Evolutionary conservation across 1,140 invertebrate species (phyloP).

Genomic region (Acromyrmex echinatior): DNA sequence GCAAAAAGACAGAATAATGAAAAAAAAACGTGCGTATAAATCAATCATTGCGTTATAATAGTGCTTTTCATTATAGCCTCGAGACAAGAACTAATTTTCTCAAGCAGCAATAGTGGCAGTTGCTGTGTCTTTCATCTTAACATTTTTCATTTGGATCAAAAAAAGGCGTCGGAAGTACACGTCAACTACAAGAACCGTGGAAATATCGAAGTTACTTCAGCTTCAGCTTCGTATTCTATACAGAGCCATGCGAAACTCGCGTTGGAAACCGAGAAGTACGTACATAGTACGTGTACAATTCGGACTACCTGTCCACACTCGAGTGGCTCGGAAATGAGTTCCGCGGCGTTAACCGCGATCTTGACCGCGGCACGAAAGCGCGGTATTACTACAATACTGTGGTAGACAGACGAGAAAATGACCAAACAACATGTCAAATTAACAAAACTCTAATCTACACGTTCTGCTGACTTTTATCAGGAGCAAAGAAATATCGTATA

Average conservation of each 20-base stretch:
- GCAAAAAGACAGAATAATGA: not conserved
- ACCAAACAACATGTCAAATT: constrained; percentile 33
- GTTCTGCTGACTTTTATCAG: not conserved
- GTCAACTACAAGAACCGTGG: constrained; percentile 46
- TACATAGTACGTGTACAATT: constrained; percentile 30
- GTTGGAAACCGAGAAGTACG: constrained; percentile 53
- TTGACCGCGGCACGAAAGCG: constrained; percentile 52
- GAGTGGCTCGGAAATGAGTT: constrained; percentile 61
- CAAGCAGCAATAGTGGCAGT: not conserved
- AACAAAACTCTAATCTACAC: constrained; percentile 33
- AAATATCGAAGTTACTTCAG: constrained; percentile 63
- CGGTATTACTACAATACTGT: constrained; percentile 28
- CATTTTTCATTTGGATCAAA: constrained; percentile 48
- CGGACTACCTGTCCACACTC: constrained; percentile 51
- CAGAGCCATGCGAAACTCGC: constrained; percentile 10
- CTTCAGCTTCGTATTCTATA: constrained; percentile 30
- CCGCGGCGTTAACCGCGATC: constrained; percentile 58
- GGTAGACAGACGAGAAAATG: constrained; percentile 17
- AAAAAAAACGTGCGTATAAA: not conserved
- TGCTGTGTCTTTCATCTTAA: not conserved
- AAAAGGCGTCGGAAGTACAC: constrained; percentile 34
- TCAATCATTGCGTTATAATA: not conserved
- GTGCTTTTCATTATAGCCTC: not conserved
- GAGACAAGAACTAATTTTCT: not conserved
- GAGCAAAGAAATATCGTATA: not conserved